phyloP scores from a whole-genome alignment of 1,140 invertebrate genomes.

The Bombus sibiricus region DNA sequence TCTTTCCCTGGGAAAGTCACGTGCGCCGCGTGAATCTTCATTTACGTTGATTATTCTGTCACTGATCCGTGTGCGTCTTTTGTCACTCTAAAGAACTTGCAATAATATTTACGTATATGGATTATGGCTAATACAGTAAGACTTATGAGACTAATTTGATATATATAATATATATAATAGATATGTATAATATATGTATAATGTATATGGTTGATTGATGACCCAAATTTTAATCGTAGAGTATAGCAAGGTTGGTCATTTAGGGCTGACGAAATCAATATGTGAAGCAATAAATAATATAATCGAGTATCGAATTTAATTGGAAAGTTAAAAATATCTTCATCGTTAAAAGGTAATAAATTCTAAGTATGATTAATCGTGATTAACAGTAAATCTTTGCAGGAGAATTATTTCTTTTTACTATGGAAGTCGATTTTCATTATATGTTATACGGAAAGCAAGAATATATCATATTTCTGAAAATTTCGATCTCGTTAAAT shows the following conservation, averaged over 20 bases:
- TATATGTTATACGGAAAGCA: no score
- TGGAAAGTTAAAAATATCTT: neutral
- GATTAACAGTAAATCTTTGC: no score
- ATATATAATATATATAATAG: no score
- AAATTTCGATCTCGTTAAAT: no score
- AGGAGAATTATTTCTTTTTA: no score
- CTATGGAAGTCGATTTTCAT: no score
- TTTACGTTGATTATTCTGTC: conserved; percentile 1
- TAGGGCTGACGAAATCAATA: neutral
- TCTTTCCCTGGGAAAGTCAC: neutral
- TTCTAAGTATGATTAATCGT: no score
- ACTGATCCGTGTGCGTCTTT: neutral
- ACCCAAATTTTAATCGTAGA: neutral
- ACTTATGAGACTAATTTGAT: no score
- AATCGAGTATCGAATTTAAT: neutral
- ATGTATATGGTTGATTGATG: neutral
- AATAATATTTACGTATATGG: neutral
- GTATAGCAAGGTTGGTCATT: neutral
- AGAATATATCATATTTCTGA: no score
- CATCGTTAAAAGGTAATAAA: no score
- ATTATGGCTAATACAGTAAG: no score
- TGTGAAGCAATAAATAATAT: neutral
- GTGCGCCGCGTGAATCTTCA: conserved; percentile 14
- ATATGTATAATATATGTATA: no score
- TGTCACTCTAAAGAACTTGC: neutral